Conservation (phyloP, 2,888 invertebrate species). For the Macrosiphum euphorbiae region DNA sequence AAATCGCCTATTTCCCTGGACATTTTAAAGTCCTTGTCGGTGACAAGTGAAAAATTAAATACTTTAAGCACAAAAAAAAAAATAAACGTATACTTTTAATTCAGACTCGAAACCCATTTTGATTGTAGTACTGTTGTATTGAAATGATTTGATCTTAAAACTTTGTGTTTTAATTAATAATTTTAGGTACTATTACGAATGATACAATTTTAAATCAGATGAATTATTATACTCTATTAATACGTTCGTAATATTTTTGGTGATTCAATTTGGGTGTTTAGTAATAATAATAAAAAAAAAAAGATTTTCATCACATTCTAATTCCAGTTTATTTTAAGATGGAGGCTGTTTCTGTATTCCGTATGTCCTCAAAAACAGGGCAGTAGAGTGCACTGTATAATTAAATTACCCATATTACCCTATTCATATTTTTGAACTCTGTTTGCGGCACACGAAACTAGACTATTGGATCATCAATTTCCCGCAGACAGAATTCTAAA, state of each 20-base stretch:
- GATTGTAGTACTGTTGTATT: not conserved
- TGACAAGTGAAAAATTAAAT: conserved; percentile 46
- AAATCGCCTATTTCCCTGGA: conserved; percentile 45
- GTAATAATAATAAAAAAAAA: not conserved
- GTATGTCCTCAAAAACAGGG: no score
- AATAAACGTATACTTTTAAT: not conserved
- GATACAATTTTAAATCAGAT: not conserved
- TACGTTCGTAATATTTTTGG: not conserved
- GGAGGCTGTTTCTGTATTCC: not conserved
- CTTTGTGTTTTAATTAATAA: not conserved
- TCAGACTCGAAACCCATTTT: not conserved
- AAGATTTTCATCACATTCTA: not conserved
- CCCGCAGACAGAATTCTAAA: no score
- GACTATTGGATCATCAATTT: no score
- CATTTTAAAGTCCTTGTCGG: conserved; percentile 17
- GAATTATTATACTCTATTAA: not conserved
- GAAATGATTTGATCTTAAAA: not conserved
- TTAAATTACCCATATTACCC: no score
- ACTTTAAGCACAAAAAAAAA: conserved; percentile 20
- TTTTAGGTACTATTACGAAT: not conserved
- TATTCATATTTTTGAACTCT: no score
- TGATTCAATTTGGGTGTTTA: not conserved
- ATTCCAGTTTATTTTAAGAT: not conserved
- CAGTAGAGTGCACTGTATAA: no score
- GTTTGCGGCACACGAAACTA: no score